Conservation (phyloP, 1,140 invertebrate species). For the Pseudomyrmex dendroicus region DNA sequence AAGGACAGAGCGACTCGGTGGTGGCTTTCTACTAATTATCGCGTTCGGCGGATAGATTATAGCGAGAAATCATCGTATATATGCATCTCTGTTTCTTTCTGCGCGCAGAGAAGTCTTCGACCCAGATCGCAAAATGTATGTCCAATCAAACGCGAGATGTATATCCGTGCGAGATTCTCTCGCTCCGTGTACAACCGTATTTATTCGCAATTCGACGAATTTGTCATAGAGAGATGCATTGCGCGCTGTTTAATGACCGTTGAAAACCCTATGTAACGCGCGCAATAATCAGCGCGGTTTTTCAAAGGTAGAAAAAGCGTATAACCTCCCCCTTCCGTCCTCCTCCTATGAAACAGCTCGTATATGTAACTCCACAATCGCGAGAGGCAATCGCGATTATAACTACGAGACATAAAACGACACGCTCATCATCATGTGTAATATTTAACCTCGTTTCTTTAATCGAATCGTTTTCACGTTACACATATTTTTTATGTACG, state of each 20-base stretch:
- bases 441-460: conserved; percentile 13
- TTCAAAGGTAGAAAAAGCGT: not conserved
- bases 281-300: not conserved
- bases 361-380: not conserved
- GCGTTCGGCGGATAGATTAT: not conserved
- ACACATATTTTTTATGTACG: not conserved
- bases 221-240: not conserved
- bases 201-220: not conserved
- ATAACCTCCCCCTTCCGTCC: not conserved
- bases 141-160: not conserved
- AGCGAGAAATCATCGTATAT: conserved; percentile 2
- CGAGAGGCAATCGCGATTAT: conserved; percentile 4
- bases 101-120: not conserved
- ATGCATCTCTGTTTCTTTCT: not conserved
- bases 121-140: conserved; percentile 22
- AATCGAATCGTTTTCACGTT: not conserved
- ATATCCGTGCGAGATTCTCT: not conserved
- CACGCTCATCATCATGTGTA: not conserved
- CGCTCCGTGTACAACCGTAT: not conserved
- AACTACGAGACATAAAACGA: not conserved
- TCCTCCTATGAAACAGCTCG: not conserved
- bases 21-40: conserved; percentile 25
- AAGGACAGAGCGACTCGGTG: not conserved
- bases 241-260: too few relatives aligned
- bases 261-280: not conserved